Percentiles rank a stretch among this genome's conserved stretches.
Evolutionary conservation across 2,888 invertebrate genomes (phyloP).

Genomic region (Scaptomyza cyrtandrae): DNA sequence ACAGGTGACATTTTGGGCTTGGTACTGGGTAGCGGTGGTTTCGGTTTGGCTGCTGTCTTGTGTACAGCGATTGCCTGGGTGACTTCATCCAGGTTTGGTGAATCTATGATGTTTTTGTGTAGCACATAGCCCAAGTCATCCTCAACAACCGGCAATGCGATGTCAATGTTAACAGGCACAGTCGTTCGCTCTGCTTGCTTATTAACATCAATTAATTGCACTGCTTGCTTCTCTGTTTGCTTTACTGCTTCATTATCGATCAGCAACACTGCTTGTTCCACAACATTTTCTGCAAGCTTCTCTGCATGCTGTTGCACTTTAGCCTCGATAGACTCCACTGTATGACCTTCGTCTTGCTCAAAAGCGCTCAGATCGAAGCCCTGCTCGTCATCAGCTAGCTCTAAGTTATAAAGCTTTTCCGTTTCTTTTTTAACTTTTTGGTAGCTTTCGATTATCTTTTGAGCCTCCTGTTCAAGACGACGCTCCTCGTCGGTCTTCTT

Average conservation of each 20-base stretch:
- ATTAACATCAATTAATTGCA: background rate
- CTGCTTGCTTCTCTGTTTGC: background rate
- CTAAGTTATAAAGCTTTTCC: constrained; percentile 72
- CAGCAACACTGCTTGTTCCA: background rate
- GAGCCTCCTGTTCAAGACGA: constrained; percentile 78
- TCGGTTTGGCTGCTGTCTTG: constrained; percentile 35
- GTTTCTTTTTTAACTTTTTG: constrained; percentile 82
- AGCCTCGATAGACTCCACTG: constrained; percentile 1
- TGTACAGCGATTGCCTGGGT: constrained; percentile 21
- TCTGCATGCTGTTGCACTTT: constrained; percentile 2
- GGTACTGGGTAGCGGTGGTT: constrained; percentile 65
- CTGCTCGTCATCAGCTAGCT: constrained; percentile 70
- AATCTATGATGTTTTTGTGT: constrained; percentile 77
- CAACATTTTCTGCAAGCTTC: background rate
- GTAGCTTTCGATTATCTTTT: constrained; percentile 81
- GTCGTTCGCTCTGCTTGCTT: background rate
- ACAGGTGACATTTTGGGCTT: constrained; percentile 52
- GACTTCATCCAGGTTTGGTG: constrained; percentile 23
- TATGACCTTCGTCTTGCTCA: constrained; percentile 53
- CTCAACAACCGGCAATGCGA: constrained; percentile 30
- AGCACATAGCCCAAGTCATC: constrained; percentile 76
- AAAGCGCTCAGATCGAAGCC: constrained; percentile 77
- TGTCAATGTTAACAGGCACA: constrained; percentile 1
- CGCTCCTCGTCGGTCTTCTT: constrained; percentile 81
- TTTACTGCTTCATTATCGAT: background rate